Conservation (phyloP, 2,113 vertebrate species). For the Amphilophus citrinellus region DNA sequence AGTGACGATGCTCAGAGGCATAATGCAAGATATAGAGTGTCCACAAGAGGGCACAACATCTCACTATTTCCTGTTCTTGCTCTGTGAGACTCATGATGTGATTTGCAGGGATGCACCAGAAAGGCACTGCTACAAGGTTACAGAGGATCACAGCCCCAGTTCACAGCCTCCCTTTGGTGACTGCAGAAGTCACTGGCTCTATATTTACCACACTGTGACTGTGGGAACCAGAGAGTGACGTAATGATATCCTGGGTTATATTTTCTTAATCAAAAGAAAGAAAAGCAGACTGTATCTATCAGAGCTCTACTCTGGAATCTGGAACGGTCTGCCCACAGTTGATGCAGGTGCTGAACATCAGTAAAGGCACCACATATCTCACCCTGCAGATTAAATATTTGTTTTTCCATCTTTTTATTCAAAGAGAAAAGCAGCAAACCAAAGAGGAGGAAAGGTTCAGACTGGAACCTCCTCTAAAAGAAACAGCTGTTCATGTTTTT, state of each 20-base stretch:
- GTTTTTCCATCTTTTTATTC: no score
- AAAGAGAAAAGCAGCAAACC: no score
- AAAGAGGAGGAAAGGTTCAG: no score
- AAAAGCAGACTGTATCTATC: not conserved
- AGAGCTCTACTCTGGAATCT: no score
- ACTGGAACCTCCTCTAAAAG: no score
- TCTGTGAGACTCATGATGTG: not conserved
- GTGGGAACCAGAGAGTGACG: not conserved
- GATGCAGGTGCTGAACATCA: no score
- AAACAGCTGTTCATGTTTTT: no score
- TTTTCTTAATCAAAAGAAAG: not conserved
- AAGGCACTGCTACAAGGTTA: not conserved
- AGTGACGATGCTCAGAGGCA: not conserved
- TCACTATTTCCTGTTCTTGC: not conserved
- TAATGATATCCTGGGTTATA: not conserved
- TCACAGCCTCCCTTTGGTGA: not conserved
- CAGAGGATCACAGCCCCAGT: not conserved
- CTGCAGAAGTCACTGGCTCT: not conserved
- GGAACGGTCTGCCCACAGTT: no score
- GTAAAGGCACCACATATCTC: no score
- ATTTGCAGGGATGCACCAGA: not conserved
- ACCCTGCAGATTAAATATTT: no score
- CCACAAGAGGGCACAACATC: conserved; percentile 49
- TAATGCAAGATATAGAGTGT: not conserved
- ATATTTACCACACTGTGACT: not conserved